Percentiles rank a stretch among this genome's conserved stretches.
These are phyloP conservation scores for Drosophila funebris DNA, from an alignment of 1,140 invertebrate species.

Conservation along the genomic window DNA sequence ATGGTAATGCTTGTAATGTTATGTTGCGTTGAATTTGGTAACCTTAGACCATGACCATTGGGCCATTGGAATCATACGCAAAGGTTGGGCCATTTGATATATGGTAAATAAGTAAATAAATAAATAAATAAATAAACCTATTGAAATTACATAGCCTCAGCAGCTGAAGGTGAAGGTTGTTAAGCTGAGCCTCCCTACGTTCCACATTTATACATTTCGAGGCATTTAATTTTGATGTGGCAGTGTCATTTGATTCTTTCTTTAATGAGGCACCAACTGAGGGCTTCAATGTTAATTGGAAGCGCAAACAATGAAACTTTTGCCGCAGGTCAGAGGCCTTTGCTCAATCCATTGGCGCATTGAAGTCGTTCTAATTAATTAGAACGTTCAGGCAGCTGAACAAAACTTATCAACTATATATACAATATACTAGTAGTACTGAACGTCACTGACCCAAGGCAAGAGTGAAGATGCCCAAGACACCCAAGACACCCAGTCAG, in stretches of 20 bases:
- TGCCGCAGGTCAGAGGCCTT: conserved; percentile 47
- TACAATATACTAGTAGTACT: no score
- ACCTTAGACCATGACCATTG: conserved; percentile 62
- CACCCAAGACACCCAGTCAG: not conserved
- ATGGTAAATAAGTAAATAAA: conserved; percentile 58
- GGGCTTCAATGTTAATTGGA: conserved; percentile 20
- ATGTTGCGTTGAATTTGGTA: conserved; percentile 38
- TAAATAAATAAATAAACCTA: conserved; percentile 13
- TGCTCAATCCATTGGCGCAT: conserved; percentile 33
- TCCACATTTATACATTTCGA: not conserved
- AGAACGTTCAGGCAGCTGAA: conserved; percentile 45
- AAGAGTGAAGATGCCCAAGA: no score
- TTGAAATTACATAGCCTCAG: conserved; percentile 68
- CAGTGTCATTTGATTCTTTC: conserved; percentile 39
- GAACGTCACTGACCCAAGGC: conserved; percentile 53
- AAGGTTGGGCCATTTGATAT: conserved; percentile 54
- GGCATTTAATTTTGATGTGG: conserved; percentile 1
- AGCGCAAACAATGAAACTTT: conserved; percentile 29
- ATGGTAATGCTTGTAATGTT: not conserved
- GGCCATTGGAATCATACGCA: conserved; percentile 66
- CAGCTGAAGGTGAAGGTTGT: conserved; percentile 68
- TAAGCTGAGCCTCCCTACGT: not conserved
- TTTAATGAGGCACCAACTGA: conserved; percentile 28
- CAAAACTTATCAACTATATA: not conserved
- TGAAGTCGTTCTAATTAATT: conserved; percentile 66